Conservation (phyloP, 1,140 invertebrate species). For the Drosophila leontia region DNA sequence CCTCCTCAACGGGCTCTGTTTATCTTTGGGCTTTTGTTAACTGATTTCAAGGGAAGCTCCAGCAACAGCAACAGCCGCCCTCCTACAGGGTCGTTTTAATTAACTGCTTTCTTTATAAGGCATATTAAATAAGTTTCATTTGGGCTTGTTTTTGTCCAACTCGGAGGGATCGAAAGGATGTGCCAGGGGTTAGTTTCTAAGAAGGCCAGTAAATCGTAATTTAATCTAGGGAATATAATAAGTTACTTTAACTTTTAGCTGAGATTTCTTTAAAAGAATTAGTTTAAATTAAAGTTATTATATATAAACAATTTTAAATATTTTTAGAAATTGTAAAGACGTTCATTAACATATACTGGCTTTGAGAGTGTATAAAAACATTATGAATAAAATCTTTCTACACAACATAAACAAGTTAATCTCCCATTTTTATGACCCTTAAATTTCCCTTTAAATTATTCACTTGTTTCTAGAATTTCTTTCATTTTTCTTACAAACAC, state of each 20-base stretch:
- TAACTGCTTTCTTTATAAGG: constrained; percentile 67
- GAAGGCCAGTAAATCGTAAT: constrained; percentile 4
- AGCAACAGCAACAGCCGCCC: constrained; percentile 35
- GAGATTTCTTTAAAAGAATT: too few species aligned
- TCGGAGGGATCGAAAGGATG: constrained; percentile 24
- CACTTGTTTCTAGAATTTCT: constrained; percentile 7
- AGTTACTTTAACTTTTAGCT: background rate
- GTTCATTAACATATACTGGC: too few species aligned
- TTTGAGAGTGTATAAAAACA: too few species aligned
- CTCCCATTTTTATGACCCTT: background rate
- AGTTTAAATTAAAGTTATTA: too few species aligned
- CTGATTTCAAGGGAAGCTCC: constrained; percentile 72
- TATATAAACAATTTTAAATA: too few species aligned
- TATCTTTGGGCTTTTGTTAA: constrained; percentile 63
- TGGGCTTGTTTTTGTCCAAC: constrained; percentile 19
- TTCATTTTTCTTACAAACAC: constrained; percentile 9
- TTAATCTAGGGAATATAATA: constrained; percentile 3
- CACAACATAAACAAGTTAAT: background rate
- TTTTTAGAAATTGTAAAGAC: too few species aligned
- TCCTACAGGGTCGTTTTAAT: constrained; percentile 61
- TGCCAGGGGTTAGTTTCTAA: constrained; percentile 21
- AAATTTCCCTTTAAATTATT: constrained; percentile 42
- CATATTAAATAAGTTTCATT: constrained; percentile 47
- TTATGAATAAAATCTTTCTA: too few species aligned
- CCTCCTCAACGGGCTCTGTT: constrained; percentile 15